Percentiles rank a stretch among this genome's conserved stretches.
Evolutionary conservation across 1,140 invertebrate species (phyloP).

Genomic region (Nylanderia fulva): DNA sequence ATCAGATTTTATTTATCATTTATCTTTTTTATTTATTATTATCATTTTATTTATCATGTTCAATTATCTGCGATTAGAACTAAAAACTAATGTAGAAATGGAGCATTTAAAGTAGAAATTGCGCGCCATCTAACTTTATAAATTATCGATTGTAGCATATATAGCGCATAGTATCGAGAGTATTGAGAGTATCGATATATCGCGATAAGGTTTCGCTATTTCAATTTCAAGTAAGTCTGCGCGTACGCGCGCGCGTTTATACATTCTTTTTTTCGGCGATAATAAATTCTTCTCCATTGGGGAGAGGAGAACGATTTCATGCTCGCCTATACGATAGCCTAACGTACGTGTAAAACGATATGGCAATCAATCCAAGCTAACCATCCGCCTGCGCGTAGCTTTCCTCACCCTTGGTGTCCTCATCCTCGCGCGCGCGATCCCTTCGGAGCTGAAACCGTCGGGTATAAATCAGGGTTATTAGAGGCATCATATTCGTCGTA

Average conservation of each 20-base stretch:
- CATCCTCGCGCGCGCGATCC: slow-evolving; percentile 65
- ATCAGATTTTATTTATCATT: too few relatives aligned
- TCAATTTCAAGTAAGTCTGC: slow-evolving; percentile 17
- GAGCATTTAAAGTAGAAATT: too few relatives aligned
- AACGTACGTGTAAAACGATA: slow-evolving; percentile 82
- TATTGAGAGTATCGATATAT: not conserved
- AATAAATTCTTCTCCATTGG: slow-evolving; percentile 62
- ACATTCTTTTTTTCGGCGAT: slow-evolving; percentile 58
- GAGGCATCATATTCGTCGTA: slow-evolving; percentile 83
- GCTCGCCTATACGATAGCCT: slow-evolving; percentile 72
- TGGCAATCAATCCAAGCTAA: slow-evolving; percentile 85
- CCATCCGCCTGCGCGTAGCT: slow-evolving; percentile 76
- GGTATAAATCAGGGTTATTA: slow-evolving; percentile 86
- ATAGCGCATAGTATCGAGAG: not conserved
- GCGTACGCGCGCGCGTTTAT: not conserved
- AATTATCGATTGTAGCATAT: too few relatives aligned
- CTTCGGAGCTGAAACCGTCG: slow-evolving; percentile 80
- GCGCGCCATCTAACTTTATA: too few relatives aligned
- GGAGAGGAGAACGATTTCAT: slow-evolving; percentile 66
- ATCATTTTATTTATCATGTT: too few relatives aligned
- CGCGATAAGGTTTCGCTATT: too few relatives aligned
- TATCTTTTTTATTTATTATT: too few relatives aligned
- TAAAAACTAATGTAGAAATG: too few relatives aligned
- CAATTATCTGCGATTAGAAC: too few relatives aligned
- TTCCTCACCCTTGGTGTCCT: slow-evolving; percentile 71